Percentiles rank a stretch among this genome's conserved stretches.
Conservation (phyloP, 37 sponge, comb jelly and placozoan species). For the Crambe crambe region DNA sequence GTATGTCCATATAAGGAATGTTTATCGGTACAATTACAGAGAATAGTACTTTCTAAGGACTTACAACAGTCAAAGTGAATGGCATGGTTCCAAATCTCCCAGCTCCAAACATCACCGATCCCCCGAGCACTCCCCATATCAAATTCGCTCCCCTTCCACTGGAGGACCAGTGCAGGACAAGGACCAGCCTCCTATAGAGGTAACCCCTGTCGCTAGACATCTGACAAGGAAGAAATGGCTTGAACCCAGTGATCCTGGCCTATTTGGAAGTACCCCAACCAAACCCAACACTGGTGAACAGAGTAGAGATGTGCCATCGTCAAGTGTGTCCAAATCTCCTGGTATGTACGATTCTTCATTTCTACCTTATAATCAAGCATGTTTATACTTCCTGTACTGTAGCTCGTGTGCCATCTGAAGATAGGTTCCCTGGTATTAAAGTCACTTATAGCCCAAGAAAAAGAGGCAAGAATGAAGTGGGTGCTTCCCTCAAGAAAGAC, state of each 20-base stretch:
- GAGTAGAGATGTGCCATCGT: not conserved
- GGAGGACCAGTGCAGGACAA: not conserved
- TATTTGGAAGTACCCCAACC: conserved; percentile 8
- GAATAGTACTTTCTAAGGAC: too few species aligned
- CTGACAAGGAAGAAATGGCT: conserved; percentile 58
- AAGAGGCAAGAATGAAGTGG: not conserved
- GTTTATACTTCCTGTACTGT: too few species aligned
- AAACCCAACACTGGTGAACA: not conserved
- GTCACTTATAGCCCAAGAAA: not conserved
- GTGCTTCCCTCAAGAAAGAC: too few species aligned
- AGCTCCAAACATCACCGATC: too few species aligned
- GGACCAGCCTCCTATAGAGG: not conserved
- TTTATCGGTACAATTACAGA: not conserved
- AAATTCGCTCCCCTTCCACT: not conserved
- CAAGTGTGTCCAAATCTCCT: not conserved
- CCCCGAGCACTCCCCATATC: not conserved
- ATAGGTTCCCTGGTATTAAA: not conserved
- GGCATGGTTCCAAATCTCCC: too few species aligned
- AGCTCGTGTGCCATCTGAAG: too few species aligned
- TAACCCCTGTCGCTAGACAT: not conserved
- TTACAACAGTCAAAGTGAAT: too few species aligned
- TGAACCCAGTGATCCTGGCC: conserved; percentile 51
- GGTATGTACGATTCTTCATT: not conserved
- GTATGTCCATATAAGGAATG: not conserved
- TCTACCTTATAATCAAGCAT: too few species aligned